Evolutionary conservation across 2,113 vertebrate species (phyloP), one percentile per base, ranked within the genome.

Genomic region (Xiphias gladius): DNA sequence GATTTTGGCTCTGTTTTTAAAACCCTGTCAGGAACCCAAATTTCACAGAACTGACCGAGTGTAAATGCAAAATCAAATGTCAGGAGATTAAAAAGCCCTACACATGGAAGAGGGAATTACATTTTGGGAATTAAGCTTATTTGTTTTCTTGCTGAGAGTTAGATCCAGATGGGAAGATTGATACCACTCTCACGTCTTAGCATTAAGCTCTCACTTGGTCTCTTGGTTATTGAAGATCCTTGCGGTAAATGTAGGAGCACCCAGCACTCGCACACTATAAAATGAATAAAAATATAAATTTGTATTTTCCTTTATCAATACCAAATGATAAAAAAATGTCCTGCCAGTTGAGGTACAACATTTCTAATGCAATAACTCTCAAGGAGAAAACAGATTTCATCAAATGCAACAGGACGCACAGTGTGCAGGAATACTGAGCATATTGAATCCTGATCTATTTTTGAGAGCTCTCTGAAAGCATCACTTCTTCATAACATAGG

Each of bases 401-500:
- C 58, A 55, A 35, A 41, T 4, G 35, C 41, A 24, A 59, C 24
- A 28, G 32, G 32, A 82, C n/a, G 55, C 5, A 24, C 6, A 61
- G 43, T 10, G 8, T 65, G 68, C 26, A 13, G 57, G 35, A 67
- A n/a, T 16, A 43, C 26, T 4, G 41, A 67, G 69, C 61, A 43
- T 48, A 61, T 28, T 79, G 28, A 79, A 72, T 79, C 61, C 32
- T 24, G 24, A 62, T 84, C 67, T 88, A 88, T 81, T 86, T 35
- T 52, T 58, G 35, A 84, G 74, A 50, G 10, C 73, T 71, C 67
- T 59, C 62, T 77, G 76, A 69, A 75, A 64, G 59, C 65, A 24
- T 70, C 66, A 39, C 67, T 24, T 37, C 62, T 70, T 84, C 65
- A 88, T 79, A 84, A 73, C 69, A 66, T 32, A 63, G 46, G 16